A percentile compares a stretch with the other conserved stretches of the same genome.
Evolutionary conservation across 2,888 invertebrate species (phyloP).

Genomic region (Oconnorella tubifera): DNA sequence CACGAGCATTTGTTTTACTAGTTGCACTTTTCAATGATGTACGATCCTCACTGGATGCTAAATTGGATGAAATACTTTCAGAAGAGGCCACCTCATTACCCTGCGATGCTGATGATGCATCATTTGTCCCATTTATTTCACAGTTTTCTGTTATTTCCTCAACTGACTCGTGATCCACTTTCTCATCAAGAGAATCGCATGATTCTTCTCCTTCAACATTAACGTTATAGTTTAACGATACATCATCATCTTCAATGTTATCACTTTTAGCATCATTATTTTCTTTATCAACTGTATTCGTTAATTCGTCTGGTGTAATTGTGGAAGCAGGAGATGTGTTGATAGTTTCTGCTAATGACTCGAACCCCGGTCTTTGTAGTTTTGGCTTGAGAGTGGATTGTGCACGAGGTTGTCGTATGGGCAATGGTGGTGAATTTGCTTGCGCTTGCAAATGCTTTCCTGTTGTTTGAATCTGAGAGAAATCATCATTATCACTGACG

Average conservation of each 20-base stretch:
- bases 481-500: no score
- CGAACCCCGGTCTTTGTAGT: neutral
- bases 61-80: neutral
- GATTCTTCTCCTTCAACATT: constrained; percentile 18
- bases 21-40: neutral
- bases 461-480: no score
- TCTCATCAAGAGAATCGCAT: no score
- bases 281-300: neutral
- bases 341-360: neutral
- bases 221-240: constrained; percentile 20
- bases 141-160: no score
- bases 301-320: neutral
- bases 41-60: neutral
- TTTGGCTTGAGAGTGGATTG: neutral
- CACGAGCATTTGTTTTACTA: constrained; percentile 8
- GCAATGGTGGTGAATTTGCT: neutral
- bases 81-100: neutral
- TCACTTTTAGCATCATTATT: constrained; percentile 3
- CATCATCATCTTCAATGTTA: constrained; percentile 17
- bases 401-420: neutral
- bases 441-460: no score
- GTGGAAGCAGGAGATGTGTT: neutral
- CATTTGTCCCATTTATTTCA: no score
- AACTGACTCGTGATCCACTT: neutral
- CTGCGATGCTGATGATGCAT: neutral